Conservation (phyloP, 2,797 vertebrate genomes). For the Lithobates pipiens region DNA sequence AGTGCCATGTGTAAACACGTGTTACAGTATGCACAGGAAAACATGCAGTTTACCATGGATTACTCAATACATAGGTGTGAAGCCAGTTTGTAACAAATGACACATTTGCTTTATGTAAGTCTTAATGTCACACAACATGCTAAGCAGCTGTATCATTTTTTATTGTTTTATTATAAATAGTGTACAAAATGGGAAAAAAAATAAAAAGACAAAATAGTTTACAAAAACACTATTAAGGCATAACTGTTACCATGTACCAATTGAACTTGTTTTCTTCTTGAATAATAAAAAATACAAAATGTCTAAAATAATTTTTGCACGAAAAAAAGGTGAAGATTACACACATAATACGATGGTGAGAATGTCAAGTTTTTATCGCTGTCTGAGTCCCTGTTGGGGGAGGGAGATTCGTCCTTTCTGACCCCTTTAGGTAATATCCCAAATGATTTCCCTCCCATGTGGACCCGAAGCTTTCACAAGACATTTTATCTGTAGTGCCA, state of each 20-base stretch:
- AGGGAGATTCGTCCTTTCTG: neutral
- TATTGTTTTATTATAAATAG: constrained; percentile 38
- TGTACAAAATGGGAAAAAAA: constrained; percentile 28
- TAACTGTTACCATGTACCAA: neutral
- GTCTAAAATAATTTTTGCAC: neutral
- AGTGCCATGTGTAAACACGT: too few species aligned
- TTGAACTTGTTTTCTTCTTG: neutral
- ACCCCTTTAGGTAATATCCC: too few species aligned
- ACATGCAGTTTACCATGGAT: too few species aligned
- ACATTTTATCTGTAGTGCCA: neutral
- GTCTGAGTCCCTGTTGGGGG: too few species aligned
- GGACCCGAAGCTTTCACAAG: too few species aligned
- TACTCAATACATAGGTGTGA: too few species aligned
- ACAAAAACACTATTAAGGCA: neutral
- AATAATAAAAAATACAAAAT: neutral
- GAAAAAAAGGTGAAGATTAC: neutral
- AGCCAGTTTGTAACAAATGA: too few species aligned
- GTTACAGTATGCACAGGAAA: too few species aligned
- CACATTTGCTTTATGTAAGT: neutral
- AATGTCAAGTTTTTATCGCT: neutral
- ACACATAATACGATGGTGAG: neutral
- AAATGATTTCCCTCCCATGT: neutral
- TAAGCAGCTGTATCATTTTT: neutral
- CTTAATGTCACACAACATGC: neutral
- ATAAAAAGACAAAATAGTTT: neutral